Conservation (phyloP, 1,140 invertebrate species). For the Bombus fervidus region DNA sequence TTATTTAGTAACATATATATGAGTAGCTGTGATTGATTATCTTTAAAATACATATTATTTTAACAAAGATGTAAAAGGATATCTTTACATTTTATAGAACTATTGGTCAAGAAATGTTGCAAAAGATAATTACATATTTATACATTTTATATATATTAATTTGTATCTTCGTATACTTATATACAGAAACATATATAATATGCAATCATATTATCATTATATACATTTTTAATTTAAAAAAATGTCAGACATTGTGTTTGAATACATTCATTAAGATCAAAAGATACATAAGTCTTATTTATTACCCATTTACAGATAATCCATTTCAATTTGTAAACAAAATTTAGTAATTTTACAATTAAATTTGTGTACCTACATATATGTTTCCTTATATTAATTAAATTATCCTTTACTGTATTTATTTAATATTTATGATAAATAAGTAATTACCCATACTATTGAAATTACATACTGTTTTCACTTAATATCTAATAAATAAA, state of each 20-base stretch:
- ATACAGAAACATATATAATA: slow-evolving; percentile 25
- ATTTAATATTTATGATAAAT: neutral
- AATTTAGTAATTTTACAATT: slow-evolving; percentile 18
- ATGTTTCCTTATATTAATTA: neutral
- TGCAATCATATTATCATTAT: slow-evolving; percentile 3
- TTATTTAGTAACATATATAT: slow-evolving; percentile 24
- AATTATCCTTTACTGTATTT: slow-evolving; percentile 9
- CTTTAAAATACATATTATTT: slow-evolving; percentile 20
- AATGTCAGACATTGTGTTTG: slow-evolving; percentile 24
- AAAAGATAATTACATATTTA: slow-evolving; percentile 17
- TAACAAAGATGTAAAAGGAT: slow-evolving; percentile 15
- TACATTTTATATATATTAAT: slow-evolving; percentile 43
- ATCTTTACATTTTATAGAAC: slow-evolving; percentile 19
- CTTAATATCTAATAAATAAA: neutral
- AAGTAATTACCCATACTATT: neutral
- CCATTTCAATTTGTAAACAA: slow-evolving; percentile 18
- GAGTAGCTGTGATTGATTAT: slow-evolving; percentile 55
- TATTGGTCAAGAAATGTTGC: slow-evolving; percentile 1
- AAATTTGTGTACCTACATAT: slow-evolving; percentile 20
- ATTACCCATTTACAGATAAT: slow-evolving; percentile 19
- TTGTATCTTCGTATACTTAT: slow-evolving; percentile 44
- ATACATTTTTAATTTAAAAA: slow-evolving; percentile 13
- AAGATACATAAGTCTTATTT: slow-evolving; percentile 23
- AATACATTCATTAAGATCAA: slow-evolving; percentile 22
- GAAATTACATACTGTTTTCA: neutral